Conservation (phyloP, 2,113 vertebrate species). For the Lagenorhynchus albirostris region DNA sequence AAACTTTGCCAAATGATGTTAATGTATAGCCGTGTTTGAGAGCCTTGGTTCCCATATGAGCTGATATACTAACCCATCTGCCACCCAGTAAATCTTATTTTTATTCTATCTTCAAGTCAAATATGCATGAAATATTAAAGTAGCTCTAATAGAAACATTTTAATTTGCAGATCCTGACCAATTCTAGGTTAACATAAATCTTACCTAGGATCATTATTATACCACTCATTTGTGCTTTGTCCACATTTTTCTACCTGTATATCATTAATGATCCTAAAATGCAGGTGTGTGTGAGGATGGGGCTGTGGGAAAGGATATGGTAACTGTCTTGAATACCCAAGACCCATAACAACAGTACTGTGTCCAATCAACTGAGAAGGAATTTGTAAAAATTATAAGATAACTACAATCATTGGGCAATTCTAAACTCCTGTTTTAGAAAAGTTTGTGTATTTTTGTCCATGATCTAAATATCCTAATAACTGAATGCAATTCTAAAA, state of each 20-base stretch:
- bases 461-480: not conserved
- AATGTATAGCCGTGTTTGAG: not conserved
- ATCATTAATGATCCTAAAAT: conserved; percentile 7
- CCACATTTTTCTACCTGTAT: not conserved
- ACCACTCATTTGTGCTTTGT: not conserved
- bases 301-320: not conserved
- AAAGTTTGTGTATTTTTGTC: not conserved
- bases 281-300: not conserved
- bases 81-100: not conserved
- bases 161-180: not conserved
- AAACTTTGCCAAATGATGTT: not conserved
- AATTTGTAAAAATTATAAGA: not conserved
- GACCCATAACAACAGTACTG: not conserved
- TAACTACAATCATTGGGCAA: not conserved
- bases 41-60: not conserved
- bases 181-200: conserved; percentile 23
- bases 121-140: conserved; percentile 2
- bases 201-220: not conserved
- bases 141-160: not conserved
- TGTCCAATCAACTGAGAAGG: not conserved
- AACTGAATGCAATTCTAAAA: not conserved
- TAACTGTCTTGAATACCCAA: not conserved
- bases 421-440: not conserved
- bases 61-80: not conserved
- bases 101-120: not conserved